A percentile compares a stretch with the other conserved stretches of the same genome.
Conservation (phyloP, 2,113 vertebrate genomes). For the Buteo buteo region DNA sequence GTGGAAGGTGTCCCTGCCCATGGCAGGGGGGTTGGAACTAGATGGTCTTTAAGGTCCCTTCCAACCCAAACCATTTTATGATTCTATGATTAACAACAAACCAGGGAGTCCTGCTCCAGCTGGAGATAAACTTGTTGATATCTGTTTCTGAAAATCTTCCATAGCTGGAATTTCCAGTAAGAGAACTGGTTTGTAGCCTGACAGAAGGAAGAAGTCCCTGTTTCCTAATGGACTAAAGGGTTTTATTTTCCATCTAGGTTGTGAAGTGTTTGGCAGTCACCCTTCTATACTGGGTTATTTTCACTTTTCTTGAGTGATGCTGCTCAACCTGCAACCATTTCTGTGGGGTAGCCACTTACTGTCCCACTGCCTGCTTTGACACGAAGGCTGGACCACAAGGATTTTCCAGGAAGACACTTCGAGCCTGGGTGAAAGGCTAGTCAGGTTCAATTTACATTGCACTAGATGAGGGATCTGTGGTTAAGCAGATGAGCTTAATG, state of each 20-base stretch:
- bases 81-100: neutral
- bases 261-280: neutral
- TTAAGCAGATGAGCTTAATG: neutral
- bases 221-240: neutral
- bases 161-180: neutral
- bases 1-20: no score
- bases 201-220: neutral
- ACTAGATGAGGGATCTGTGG: neutral
- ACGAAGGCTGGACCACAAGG: neutral
- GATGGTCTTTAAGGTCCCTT: no score
- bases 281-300: neutral
- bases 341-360: neutral
- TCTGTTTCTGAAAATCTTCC: neutral
- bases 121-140: neutral
- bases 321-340: neutral
- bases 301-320: neutral
- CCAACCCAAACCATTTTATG: no score
- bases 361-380: neutral
- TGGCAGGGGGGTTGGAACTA: no score
- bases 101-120: neutral
- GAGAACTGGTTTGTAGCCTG: neutral
- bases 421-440: neutral
- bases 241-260: neutral
- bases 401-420: neutral
- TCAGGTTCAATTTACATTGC: neutral